A percentile compares a stretch with the other conserved stretches of the same genome.
Conservation (phyloP, 1,140 invertebrate genomes). For the Brachionus rotundiformis region DNA sequence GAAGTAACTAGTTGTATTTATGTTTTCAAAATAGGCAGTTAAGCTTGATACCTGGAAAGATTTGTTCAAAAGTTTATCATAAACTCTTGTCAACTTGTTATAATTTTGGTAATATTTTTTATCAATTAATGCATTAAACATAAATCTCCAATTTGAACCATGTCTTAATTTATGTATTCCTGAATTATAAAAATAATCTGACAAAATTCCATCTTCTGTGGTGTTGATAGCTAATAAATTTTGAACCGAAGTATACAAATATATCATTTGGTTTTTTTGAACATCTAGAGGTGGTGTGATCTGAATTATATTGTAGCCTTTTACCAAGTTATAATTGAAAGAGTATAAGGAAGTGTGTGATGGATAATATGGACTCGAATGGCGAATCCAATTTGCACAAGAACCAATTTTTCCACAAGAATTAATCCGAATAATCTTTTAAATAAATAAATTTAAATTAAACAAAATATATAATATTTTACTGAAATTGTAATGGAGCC, state of each 20-base stretch:
- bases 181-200: not conserved
- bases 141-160: constrained; percentile 15
- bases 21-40: not conserved
- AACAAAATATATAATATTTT: not conserved
- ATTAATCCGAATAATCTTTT: not conserved
- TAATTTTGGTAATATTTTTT: constrained; percentile 11
- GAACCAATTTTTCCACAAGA: not conserved
- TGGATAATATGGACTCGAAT: not conserved
- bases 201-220: not conserved
- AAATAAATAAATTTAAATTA: not conserved
- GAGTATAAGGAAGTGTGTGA: not conserved
- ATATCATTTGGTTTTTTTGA: not conserved
- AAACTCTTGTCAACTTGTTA: not conserved
- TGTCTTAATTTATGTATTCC: not conserved
- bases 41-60: not conserved
- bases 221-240: not conserved
- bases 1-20: not conserved
- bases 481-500: not conserved
- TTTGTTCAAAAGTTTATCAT: not conserved
- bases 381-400: not conserved
- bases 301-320: not conserved
- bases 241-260: not conserved
- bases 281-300: not conserved
- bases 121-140: not conserved
- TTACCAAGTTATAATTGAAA: not conserved